Evolutionary conservation across 2,797 vertebrate genomes (phyloP).

Genomic region (Pachyuromys duprasi): DNA sequence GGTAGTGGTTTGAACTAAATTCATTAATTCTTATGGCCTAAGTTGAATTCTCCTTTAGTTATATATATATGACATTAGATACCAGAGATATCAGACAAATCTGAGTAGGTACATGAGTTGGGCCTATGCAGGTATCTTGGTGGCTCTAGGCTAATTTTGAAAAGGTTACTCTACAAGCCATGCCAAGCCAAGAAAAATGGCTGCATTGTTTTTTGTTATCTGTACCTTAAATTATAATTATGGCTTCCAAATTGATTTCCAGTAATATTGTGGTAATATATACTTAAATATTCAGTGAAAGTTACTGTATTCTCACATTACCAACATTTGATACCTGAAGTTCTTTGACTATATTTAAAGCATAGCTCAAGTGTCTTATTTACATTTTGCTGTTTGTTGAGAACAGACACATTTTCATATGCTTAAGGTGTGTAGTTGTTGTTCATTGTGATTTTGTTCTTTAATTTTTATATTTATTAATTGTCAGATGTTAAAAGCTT

Average conservation of each 20-base stretch:
- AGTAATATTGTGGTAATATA: not conserved
- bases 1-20: not conserved
- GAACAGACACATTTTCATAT: not conserved
- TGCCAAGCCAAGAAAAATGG: not conserved
- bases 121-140: not conserved
- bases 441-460: not conserved
- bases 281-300: not conserved
- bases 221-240: not conserved
- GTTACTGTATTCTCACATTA: not conserved
- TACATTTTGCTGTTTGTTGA: slow-evolving; percentile 4
- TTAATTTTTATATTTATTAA: not conserved
- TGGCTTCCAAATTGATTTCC: not conserved
- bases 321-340: not conserved
- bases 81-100: not conserved
- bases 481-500: not conserved
- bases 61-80: no score
- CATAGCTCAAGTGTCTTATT: not conserved
- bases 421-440: not conserved
- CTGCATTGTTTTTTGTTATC: not conserved
- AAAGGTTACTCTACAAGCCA: not conserved
- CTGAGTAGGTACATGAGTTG: not conserved
- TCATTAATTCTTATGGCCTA: not conserved
- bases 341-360: not conserved
- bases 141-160: not conserved
- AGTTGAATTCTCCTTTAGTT: not conserved